Percentiles rank a stretch among this genome's conserved stretches.
Conservation (phyloP, 37 sponge, comb jelly and placozoan species). For the Chondrosia reniformis region DNA sequence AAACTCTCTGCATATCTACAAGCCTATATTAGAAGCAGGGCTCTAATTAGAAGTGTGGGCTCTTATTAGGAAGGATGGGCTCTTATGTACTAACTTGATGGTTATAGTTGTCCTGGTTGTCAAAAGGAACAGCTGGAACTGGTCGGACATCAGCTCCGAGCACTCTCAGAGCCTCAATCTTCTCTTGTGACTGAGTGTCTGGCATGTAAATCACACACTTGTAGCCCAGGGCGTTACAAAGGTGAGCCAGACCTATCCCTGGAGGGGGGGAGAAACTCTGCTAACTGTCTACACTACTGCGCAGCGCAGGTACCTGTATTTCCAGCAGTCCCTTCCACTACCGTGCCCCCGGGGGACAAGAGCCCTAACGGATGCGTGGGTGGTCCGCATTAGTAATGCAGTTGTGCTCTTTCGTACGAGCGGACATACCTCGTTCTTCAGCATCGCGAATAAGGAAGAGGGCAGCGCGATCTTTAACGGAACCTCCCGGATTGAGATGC, state of each 20-base stretch:
- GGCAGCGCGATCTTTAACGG: slow-evolving; percentile 85
- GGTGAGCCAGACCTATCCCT: slow-evolving; percentile 80
- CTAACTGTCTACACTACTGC: too few species aligned
- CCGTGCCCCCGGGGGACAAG: slow-evolving; percentile 70
- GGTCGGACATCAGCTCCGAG: slow-evolving; percentile 85
- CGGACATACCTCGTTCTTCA: slow-evolving; percentile 55
- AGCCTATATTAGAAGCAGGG: slow-evolving; percentile 33
- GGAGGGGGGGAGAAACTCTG: background rate
- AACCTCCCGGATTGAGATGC: slow-evolving; percentile 79
- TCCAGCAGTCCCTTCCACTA: slow-evolving; percentile 87
- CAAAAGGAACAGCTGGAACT: slow-evolving; percentile 86
- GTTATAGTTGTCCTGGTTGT: slow-evolving; percentile 81
- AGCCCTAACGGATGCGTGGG: slow-evolving; percentile 30
- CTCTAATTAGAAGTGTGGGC: background rate
- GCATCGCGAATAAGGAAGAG: slow-evolving; percentile 87
- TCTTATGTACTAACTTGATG: slow-evolving; percentile 51
- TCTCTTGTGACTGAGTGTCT: slow-evolving; percentile 91
- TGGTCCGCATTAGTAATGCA: too few species aligned
- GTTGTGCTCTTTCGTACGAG: background rate
- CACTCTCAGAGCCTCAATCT: slow-evolving; percentile 73
- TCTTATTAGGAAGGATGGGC: background rate
- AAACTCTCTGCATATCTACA: slow-evolving; percentile 57
- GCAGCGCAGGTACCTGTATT: slow-evolving; percentile 68
- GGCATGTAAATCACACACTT: slow-evolving; percentile 94
- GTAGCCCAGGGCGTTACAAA: slow-evolving; percentile 83